Base-by-base conservation (phyloP, 2,888 invertebrate genomes). In the Drosophila trichaetosa region DNA sequence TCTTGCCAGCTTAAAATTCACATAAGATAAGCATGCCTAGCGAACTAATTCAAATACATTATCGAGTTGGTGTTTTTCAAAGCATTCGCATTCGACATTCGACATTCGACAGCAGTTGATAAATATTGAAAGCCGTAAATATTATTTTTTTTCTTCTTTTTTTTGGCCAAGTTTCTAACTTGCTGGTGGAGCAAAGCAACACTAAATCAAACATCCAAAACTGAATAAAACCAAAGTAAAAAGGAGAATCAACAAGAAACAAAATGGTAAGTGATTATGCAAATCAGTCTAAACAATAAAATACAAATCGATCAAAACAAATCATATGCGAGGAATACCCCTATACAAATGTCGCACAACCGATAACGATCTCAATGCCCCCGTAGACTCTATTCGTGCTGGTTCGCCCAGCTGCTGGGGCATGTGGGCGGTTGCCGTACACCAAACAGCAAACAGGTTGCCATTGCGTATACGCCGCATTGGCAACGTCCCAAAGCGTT, bases 391-490 rank as follows among this genome's bases (percentile, higher is more conserved):
- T 54, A 29, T 49, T 7, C 21, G 34, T 62, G 63, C 34, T 73
- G 74, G 60, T 68, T 56, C 31, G 73, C 73, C 68, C 66, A 21
- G 24, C 57, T 33, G 21, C 34, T 46, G 51, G 49, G 40, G 40
- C 31, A 21, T 67, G 77, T 78, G 75, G 69, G 72, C 66, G 68
- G 54, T 21, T 42, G 51, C 62, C 57, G 56, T 2, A 18, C 27
- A 18, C 18, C 29, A 36, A 27, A 38, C 36, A 49, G 56, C 56
- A 70, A 71, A 86, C 88, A 77, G 82, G 88, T 88, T 87, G 75
- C 67, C 81, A 70, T 75, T 77, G 63, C 76, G 78, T 69, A 79
- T 79, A 76, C 80, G 80, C 63, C 65, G 42, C 76, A 46, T 62
- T 21, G 49, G 38, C 66, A 56, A 53, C 52, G 67, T 51, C 49